Base-by-base conservation (phyloP, 2,113 vertebrate genomes). In the Lontra canadensis region DNA sequence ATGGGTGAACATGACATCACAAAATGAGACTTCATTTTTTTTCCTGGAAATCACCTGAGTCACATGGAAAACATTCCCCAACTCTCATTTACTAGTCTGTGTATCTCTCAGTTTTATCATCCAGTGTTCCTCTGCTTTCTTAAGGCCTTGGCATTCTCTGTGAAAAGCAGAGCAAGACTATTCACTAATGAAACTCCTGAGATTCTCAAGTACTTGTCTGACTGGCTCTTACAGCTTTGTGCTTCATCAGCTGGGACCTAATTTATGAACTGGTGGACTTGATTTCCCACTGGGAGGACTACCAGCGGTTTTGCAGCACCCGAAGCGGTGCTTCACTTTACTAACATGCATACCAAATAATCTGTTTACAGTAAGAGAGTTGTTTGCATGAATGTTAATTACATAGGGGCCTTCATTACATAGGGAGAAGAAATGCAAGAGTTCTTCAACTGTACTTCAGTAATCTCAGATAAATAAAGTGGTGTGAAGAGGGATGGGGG, bases 121-220 rank as follows among this genome's bases (percentile, higher is more conserved):
- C 61, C n/a, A 67, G 31, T 11, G 78, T 69, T 97, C 15, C 63
- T 69, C 39, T 61, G 59, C 18, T 73, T 36, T 95, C 55, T 73
- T 83, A 65, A 85, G 65, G 86, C 44, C 76, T 74, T 94, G 17
- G 29, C 9, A 88, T 82, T 91, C 49, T 96, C 81, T 85, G 20
- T 78, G n/a, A 85, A 88, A 55, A 95, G 34, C 26, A 95, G 71
- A 93, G 17, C 25, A 93, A 94, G 74, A 63, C n/a, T 85, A 78
- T 73, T 74, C 47, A 95, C 87, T 94, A 95, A 95, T 44, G 52
- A 92, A 96, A 96, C 78, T 85, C 94, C 39, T 49, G 89, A 96
- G 89, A 88, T 73, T 85, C 44, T 94, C 94, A 67, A 89, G 49
- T 67, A 94, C 21, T 74, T 69, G 25, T 80, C 2, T 91, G 80